phyloP scores from a whole-genome alignment of 2,113 vertebrate species.

The Chascanopsetta lugubris region DNA sequence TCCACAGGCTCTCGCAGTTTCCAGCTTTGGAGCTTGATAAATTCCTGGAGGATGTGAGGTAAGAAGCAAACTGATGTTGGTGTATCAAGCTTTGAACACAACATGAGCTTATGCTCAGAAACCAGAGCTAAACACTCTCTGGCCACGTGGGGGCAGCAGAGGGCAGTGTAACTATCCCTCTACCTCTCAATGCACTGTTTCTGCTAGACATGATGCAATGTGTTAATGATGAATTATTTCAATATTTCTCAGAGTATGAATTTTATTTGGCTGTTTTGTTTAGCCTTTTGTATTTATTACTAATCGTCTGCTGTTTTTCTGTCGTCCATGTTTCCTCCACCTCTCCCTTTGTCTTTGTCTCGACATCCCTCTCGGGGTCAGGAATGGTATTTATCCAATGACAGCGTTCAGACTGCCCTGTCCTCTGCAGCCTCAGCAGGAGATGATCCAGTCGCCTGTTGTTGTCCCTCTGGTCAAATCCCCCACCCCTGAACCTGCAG shows the following conservation, averaged over 20 bases:
- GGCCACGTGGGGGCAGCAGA: constrained; percentile 59
- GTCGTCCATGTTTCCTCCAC: not conserved
- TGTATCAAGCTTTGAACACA: not conserved
- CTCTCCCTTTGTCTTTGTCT: not conserved
- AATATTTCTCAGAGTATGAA: not conserved
- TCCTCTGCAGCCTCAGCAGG: constrained; percentile 91
- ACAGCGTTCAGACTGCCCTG: constrained; percentile 91
- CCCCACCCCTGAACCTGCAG: constrained; percentile 93
- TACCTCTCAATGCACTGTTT: not conserved
- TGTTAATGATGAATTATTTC: not conserved
- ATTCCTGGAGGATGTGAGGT: constrained; percentile 97
- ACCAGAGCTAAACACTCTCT: not conserved
- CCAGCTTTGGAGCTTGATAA: constrained; percentile 96
- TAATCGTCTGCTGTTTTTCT: not conserved
- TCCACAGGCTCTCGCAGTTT: constrained; percentile 91
- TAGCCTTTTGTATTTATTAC: not conserved
- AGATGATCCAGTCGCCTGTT: constrained; percentile 89
- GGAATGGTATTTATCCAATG: constrained; percentile 97
- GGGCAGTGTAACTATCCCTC: not conserved
- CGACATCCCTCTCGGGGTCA: constrained; percentile 44
- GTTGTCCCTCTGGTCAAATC: constrained; percentile 91
- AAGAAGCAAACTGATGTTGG: constrained; percentile 43
- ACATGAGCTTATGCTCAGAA: not conserved
- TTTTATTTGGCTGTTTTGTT: not conserved
- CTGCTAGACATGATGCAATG: not conserved